phyloP scores from a whole-genome alignment of 2,797 vertebrate genomes.

The Urocyon cinereoargenteus region DNA sequence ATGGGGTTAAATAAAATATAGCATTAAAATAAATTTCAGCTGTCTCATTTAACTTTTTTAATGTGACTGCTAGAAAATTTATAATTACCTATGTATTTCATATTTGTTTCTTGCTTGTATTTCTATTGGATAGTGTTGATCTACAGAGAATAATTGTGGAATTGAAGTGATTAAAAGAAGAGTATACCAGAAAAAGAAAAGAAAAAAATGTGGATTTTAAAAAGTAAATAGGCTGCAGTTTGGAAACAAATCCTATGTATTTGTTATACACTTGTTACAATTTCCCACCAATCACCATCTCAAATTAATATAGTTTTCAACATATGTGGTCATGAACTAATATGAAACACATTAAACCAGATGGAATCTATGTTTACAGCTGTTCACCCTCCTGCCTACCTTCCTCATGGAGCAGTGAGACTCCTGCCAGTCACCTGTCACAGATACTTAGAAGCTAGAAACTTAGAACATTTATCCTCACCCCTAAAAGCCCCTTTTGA shows the following conservation, averaged over 20 bases:
- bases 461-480: neutral
- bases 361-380: neutral
- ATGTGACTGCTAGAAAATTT: neutral
- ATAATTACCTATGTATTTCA: neutral
- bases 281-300: neutral
- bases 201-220: neutral
- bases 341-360: neutral
- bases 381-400: neutral
- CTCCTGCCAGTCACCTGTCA: neutral
- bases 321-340: neutral
- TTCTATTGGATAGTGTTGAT: neutral
- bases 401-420: neutral
- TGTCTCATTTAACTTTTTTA: neutral
- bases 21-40: neutral
- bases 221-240: neutral
- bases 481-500: constrained; percentile 22
- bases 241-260: neutral
- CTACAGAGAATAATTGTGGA: neutral
- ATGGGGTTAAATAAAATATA: neutral
- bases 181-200: neutral
- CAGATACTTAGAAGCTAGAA: constrained; percentile 25
- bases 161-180: neutral
- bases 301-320: neutral
- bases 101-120: neutral
- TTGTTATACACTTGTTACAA: neutral